Evolutionary conservation across 1,140 invertebrate species (phyloP).

Genomic region (Rhyacophila brunnea): DNA sequence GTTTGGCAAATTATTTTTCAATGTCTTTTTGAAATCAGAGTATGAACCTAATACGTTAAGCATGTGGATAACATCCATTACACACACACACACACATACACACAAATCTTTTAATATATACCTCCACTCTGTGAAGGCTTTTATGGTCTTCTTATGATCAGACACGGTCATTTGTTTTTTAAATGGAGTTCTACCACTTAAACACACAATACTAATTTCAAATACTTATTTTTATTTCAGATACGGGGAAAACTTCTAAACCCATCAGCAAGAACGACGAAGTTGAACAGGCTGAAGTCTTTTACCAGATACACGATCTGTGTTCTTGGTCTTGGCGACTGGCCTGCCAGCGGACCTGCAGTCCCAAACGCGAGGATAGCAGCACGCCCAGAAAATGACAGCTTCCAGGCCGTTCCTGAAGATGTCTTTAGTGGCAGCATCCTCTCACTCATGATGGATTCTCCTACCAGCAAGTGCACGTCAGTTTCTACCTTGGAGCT

Average conservation of each 20-base stretch:
- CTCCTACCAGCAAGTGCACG: conserved; percentile 71
- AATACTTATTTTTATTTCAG: conserved; percentile 51
- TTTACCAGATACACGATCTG: conserved; percentile 82
- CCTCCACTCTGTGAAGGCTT: too few relatives aligned
- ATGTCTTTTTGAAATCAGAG: too few relatives aligned
- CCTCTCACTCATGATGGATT: conserved; percentile 67
- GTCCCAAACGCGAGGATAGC: conserved; percentile 53
- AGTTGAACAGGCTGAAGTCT: conserved; percentile 69
- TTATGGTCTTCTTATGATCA: too few relatives aligned
- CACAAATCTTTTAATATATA: too few relatives aligned
- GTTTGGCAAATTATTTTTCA: too few relatives aligned
- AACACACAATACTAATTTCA: too few relatives aligned
- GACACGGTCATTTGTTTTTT: too few relatives aligned
- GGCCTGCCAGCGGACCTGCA: conserved; percentile 42
- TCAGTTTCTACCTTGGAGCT: conserved; percentile 74
- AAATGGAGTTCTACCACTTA: too few relatives aligned
- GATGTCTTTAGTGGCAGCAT: conserved; percentile 48
- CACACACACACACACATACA: too few relatives aligned
- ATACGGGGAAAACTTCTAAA: conserved; percentile 70
- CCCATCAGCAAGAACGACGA: conserved; percentile 65
- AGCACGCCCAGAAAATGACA: conserved; percentile 50
- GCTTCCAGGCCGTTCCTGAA: conserved; percentile 27
- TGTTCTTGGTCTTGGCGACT: conserved; percentile 70
- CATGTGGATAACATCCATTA: too few relatives aligned
- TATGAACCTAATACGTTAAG: too few relatives aligned